These are phyloP conservation scores for Hirtodrosophila histrioides DNA, from an alignment of 2,888 invertebrate genomes.

Conservation along the genomic window DNA sequence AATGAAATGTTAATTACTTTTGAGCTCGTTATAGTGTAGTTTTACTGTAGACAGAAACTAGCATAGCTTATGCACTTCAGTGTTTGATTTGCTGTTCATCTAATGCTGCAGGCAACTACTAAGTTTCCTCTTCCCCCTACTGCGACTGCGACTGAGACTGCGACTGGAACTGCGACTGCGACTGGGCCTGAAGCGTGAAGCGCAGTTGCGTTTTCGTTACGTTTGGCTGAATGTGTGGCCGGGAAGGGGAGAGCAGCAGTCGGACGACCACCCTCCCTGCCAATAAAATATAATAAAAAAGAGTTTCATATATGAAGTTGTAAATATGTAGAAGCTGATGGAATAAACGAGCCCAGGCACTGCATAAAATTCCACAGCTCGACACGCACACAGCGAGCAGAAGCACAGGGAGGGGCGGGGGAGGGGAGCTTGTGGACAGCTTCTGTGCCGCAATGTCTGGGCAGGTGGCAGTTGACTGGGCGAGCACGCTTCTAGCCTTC, in stretches of 20 bases:
- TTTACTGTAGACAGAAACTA: constrained; percentile 27
- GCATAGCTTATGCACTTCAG: constrained; percentile 22
- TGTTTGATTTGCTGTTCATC: constrained; percentile 57
- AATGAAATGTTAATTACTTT: neutral
- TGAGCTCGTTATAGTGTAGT: constrained; percentile 3
- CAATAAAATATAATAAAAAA: constrained; percentile 47
- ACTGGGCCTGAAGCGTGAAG: constrained; percentile 72
- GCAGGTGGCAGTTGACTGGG: constrained; percentile 57
- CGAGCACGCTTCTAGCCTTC: constrained; percentile 42
- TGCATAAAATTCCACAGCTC: constrained; percentile 75
- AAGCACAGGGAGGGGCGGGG: neutral
- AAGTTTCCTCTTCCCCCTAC: neutral
- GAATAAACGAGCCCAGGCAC: constrained; percentile 68
- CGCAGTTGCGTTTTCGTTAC: constrained; percentile 79
- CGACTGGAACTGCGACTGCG: constrained; percentile 26
- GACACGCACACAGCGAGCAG: constrained; percentile 60
- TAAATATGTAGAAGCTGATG: constrained; percentile 55
- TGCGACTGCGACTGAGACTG: constrained; percentile 12
- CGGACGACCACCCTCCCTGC: constrained; percentile 64
- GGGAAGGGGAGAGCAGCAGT: constrained; percentile 29
- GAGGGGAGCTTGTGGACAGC: constrained; percentile 42
- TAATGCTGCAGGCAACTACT: constrained; percentile 49
- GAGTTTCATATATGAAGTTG: constrained; percentile 71
- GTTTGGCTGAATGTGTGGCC: constrained; percentile 71
- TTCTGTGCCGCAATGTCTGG: constrained; percentile 75